Evolutionary conservation across 1,140 invertebrate genomes (phyloP).

Genomic region (Eriosoma lanigerum): DNA sequence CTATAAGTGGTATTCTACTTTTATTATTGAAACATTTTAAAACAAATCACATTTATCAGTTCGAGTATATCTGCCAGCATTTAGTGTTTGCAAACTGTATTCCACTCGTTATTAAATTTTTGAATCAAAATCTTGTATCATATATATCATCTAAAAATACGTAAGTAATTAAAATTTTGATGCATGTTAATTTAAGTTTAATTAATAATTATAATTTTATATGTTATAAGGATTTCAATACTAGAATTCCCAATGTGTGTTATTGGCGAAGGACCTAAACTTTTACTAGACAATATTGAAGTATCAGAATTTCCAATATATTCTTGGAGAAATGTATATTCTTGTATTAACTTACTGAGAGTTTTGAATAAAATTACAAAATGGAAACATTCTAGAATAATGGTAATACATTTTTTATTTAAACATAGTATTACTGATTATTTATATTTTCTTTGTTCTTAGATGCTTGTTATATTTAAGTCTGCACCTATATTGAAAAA

Average conservation of each 20-base stretch:
- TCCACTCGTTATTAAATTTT: conserved; percentile 96
- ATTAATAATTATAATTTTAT: not conserved
- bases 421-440: too few relatives aligned
- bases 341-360: conserved; percentile 94
- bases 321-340: conserved; percentile 98
- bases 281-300: conserved; percentile 90
- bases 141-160: conserved; percentile 95
- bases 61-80: conserved; percentile 99
- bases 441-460: not conserved
- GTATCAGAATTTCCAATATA: conserved; percentile 83
- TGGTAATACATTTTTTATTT: conserved; percentile 67
- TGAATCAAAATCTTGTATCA: conserved; percentile 96
- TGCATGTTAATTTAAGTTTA: not conserved
- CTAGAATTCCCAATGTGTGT: conserved; percentile 96
- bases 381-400: conserved; percentile 98
- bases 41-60: conserved; percentile 98
- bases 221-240: conserved; percentile 69
- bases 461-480: conserved; percentile 98
- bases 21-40: conserved; percentile 97
- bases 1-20: conserved; percentile 90
- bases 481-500: conserved; percentile 97
- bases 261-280: conserved; percentile 91
- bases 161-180: conserved; percentile 60
- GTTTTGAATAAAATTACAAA: conserved; percentile 99
- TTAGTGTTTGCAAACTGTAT: conserved; percentile 99